A percentile compares a stretch with the other conserved stretches of the same genome.
Evolutionary conservation across 2,797 vertebrate species (phyloP).

Genomic region (Phylloscopus collybita): DNA sequence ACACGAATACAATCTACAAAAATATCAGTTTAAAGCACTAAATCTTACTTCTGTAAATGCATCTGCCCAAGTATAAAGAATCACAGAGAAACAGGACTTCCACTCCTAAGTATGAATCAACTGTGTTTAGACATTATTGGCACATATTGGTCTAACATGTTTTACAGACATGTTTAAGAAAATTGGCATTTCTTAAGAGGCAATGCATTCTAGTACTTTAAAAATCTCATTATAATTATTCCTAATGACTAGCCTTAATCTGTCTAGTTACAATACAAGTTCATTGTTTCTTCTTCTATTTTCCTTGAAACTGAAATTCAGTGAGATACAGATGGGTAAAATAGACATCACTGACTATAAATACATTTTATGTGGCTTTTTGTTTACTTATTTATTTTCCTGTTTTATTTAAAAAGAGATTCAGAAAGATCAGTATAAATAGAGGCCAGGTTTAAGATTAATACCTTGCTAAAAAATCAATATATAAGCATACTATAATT

Average conservation of each 20-base stretch:
- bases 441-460: not conserved
- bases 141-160: not conserved
- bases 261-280: not conserved
- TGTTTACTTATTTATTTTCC: not conserved
- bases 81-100: not conserved
- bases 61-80: not conserved
- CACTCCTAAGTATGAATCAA: not conserved
- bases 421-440: not conserved
- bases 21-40: not conserved
- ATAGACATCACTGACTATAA: not conserved
- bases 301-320: not conserved
- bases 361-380: not conserved
- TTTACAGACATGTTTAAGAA: not conserved
- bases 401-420: not conserved
- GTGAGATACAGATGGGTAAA: not conserved
- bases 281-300: not conserved
- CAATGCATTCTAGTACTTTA: not conserved
- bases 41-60: not conserved
- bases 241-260: not conserved
- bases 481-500: fast-evolving
- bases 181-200: not conserved
- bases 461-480: not conserved
- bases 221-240: not conserved
- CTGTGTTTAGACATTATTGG: not conserved
- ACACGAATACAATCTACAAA: not conserved